phyloP scores from a whole-genome alignment of 23 tunicate genomes.

The Aplidium turbinatum region DNA sequence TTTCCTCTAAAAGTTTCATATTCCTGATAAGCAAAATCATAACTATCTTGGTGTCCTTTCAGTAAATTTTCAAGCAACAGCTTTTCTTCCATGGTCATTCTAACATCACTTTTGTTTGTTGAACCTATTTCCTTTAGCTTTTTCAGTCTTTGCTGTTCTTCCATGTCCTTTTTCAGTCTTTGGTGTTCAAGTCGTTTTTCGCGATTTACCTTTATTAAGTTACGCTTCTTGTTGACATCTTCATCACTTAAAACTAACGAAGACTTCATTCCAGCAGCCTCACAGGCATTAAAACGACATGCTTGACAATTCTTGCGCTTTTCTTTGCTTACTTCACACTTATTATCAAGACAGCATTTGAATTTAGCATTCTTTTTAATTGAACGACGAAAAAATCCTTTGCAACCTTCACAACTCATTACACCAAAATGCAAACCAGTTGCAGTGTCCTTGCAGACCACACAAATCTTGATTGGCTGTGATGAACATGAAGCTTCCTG shows the following conservation, averaged over 20 bases:
- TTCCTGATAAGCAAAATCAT: constrained; percentile 78
- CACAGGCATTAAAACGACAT: constrained; percentile 83
- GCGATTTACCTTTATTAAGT: constrained; percentile 66
- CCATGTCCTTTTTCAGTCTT: constrained; percentile 42
- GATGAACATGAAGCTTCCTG: no score
- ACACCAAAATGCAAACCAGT: constrained; percentile 88
- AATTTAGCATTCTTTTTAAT: constrained; percentile 70
- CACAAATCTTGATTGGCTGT: constrained; percentile 77
- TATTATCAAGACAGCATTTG: constrained; percentile 76
- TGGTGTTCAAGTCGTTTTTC: constrained; percentile 60
- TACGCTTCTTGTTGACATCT: constrained; percentile 79
- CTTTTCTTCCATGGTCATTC: constrained; percentile 73
- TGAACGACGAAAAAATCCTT: constrained; percentile 94
- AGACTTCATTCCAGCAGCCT: constrained; percentile 80
- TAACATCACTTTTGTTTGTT: background rate
- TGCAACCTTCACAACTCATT: constrained; percentile 95
- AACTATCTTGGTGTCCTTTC: constrained; percentile 64
- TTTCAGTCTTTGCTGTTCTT: constrained; percentile 64
- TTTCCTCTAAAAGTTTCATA: constrained; percentile 74
- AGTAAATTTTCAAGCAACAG: constrained; percentile 55
- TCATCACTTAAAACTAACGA: constrained; percentile 82
- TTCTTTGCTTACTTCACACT: constrained; percentile 70
- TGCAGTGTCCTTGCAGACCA: constrained; percentile 71
- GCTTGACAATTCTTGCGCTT: constrained; percentile 97
- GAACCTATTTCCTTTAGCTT: constrained; percentile 31